Conservation (phyloP, 2,797 vertebrate genomes). For the Rhinichthys osculus region DNA sequence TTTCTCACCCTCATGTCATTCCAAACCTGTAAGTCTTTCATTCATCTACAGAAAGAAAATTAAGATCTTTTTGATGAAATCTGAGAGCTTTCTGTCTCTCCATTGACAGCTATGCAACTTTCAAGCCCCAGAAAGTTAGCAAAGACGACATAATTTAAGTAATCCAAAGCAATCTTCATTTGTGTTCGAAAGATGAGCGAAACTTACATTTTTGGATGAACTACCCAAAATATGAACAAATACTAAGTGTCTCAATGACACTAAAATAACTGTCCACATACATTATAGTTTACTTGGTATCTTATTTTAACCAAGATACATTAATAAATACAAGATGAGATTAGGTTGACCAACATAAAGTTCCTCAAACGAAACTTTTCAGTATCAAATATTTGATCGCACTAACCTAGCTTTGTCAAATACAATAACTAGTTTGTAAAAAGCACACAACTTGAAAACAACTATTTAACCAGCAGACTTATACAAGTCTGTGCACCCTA, state of each 20-base stretch:
- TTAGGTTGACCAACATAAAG: not conserved
- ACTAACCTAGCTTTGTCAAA: not conserved
- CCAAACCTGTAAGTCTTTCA: too few relatives aligned
- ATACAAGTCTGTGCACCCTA: not conserved
- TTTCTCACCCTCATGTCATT: not conserved
- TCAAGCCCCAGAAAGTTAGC: too few relatives aligned
- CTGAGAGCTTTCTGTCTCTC: not conserved
- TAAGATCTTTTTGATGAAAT: too few relatives aligned
- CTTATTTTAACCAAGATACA: not conserved
- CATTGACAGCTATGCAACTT: not conserved
- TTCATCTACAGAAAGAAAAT: not conserved
- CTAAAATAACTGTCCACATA: not conserved
- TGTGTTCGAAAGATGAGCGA: not conserved
- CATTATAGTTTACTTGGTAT: not conserved
- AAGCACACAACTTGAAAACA: not conserved
- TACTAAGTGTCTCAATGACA: not conserved
- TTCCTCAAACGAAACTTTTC: not conserved
- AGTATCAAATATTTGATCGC: too few relatives aligned
- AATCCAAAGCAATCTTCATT: too few relatives aligned
- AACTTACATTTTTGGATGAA: not conserved
- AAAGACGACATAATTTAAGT: too few relatives aligned
- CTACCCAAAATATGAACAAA: not conserved
- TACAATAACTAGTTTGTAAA: not conserved
- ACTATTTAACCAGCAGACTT: not conserved
- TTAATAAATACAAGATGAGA: not conserved